Evolutionary conservation across 1,140 invertebrate species (phyloP), one percentile per base, ranked within the genome.

Genomic region (Drosophila baimaii): DNA sequence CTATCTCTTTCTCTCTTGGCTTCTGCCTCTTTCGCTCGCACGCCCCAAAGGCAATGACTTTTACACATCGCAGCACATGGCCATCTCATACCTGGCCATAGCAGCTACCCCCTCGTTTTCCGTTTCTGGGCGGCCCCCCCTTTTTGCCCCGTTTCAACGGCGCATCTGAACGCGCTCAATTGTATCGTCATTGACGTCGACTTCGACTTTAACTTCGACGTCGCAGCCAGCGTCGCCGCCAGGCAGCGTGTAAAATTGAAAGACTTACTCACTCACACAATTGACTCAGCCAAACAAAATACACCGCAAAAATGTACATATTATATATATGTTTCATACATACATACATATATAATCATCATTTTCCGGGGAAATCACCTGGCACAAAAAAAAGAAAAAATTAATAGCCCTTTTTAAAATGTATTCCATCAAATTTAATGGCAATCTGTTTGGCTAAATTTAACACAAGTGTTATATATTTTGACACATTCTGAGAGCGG

Each of bases 21-120:
- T 54, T 54, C 27, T 61, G 8, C 35, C 35, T 27, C 55, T 46
- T 52, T 49, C 33, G 31, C 49, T 47, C 41, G 25, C 21, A 19
- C 10, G 27, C 41, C 54, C 62, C 59, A n/a, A n/a, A 86, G 83
- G 83, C 82, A 86, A 73, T 86, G 83, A 86, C 82, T 86, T 88
- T 86, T 86, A 88, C 82, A 86, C 82, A 88, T 86, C 83, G 82
- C 79, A 84, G 76, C 81, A 83, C 81, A 83, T 86, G 83, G 79
- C 78, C 72, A 77, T 70, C 63, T 76, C 58, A 41, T 66, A 76
- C 70, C 73, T 65, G 54, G 10, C 19, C 46, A 33, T 2, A 19
- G n/a, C 9, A n/a, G n/a, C 68, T 25, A 41, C 59, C 49, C 49
- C 41, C 47, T 47, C 29, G 55, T 41, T 29, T 23, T 15, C 57